phyloP scores from a whole-genome alignment of 92 coral and sea anemone genomes.

The Epizoanthus scotinus region DNA sequence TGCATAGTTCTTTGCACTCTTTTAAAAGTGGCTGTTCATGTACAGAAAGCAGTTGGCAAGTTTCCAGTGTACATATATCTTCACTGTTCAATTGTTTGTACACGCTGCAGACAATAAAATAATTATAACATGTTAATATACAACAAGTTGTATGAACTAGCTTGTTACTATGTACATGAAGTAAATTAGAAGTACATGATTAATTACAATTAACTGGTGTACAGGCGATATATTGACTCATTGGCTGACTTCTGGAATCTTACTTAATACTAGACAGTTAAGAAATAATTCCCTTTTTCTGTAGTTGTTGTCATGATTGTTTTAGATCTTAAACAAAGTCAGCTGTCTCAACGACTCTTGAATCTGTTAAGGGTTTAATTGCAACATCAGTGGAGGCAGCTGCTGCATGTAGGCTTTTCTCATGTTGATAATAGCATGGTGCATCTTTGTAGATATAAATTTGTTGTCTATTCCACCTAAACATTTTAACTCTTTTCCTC shows the following conservation, averaged over 20 bases:
- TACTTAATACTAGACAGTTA: not conserved
- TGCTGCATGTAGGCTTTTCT: slow-evolving; percentile 28
- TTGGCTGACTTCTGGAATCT: not conserved
- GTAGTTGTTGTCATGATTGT: too few species aligned
- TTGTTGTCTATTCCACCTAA: slow-evolving; percentile 31
- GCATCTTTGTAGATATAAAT: slow-evolving; percentile 5
- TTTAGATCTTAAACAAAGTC: not conserved
- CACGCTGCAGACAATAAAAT: not conserved
- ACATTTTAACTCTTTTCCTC: slow-evolving; percentile 31
- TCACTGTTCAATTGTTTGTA: slow-evolving; percentile 23
- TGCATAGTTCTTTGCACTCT: slow-evolving; percentile 29
- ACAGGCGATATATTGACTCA: too few species aligned
- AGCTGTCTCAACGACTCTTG: slow-evolving; percentile 32
- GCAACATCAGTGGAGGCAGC: slow-evolving; percentile 13
- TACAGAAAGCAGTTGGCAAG: slow-evolving; percentile 46
- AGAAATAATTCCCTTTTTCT: slow-evolving; percentile 5
- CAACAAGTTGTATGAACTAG: too few species aligned
- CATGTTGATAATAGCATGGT: slow-evolving; percentile 30
- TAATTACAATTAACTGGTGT: too few species aligned
- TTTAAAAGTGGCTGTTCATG: slow-evolving; percentile 34
- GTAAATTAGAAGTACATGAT: too few species aligned
- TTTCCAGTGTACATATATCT: slow-evolving; percentile 36
- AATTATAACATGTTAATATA: too few species aligned
- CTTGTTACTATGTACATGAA: too few species aligned
- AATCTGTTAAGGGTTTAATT: slow-evolving; percentile 24